These are phyloP conservation scores for Lathronympha strigana DNA, from an alignment of 2,888 invertebrate genomes.

Conservation along the genomic window DNA sequence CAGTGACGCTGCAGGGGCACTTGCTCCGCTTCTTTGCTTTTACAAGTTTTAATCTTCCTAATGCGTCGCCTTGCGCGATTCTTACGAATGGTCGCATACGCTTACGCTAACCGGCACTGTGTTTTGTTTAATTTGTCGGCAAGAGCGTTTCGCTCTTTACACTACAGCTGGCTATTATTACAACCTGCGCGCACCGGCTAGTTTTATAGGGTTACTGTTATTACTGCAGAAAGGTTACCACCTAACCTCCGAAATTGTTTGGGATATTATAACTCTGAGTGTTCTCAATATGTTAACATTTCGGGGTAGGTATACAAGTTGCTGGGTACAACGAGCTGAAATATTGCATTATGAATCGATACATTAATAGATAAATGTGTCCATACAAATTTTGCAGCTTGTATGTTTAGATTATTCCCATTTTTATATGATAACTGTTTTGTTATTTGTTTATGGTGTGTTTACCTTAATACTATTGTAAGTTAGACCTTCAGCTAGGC, in stretches of 20 bases:
- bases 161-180: slow-evolving; percentile 45
- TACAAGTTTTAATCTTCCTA: slow-evolving; percentile 81
- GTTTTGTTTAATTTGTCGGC: slow-evolving; percentile 58
- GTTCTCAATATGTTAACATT: slow-evolving; percentile 7
- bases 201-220: slow-evolving; percentile 43
- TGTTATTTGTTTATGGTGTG: not conserved
- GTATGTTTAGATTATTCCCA: slow-evolving; percentile 1
- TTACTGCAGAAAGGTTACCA: slow-evolving; percentile 30
- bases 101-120: slow-evolving; percentile 57
- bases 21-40: slow-evolving; percentile 69
- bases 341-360: too few species aligned
- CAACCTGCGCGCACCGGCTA: slow-evolving; percentile 49
- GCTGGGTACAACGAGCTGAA: slow-evolving; percentile 1
- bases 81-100: slow-evolving; percentile 65
- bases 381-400: too few species aligned
- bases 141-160: slow-evolving; percentile 44
- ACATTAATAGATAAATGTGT: too few species aligned
- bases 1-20: slow-evolving; percentile 48
- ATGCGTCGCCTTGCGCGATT: slow-evolving; percentile 71
- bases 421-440: not conserved
- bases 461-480: too few species aligned
- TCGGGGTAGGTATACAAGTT: too few species aligned
- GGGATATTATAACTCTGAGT: slow-evolving; percentile 27
- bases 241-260: slow-evolving; percentile 23
- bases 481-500: too few species aligned